These are phyloP conservation scores for Hypotaenidia philippensis DNA, from an alignment of 2,797 vertebrate genomes.

Conservation along the genomic window DNA sequence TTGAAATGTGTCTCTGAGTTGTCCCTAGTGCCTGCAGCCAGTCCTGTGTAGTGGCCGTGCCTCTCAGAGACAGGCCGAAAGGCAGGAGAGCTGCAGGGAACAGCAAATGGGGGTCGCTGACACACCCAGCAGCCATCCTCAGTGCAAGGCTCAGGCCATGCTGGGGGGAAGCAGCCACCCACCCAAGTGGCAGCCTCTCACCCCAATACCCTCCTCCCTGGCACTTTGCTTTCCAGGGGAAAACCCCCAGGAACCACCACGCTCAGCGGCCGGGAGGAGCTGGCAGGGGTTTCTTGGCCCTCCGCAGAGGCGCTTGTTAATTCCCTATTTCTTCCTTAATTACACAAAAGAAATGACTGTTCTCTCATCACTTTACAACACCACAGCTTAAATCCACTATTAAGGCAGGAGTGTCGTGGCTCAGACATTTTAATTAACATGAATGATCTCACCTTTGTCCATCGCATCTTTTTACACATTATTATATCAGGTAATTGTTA, in stretches of 20 bases:
- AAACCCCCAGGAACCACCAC: fast-evolving
- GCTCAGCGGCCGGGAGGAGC: fast-evolving
- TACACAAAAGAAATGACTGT: not conserved
- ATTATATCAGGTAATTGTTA: conserved; percentile 52
- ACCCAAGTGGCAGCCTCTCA: not conserved
- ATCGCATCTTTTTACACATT: conserved; percentile 26
- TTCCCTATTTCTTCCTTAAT: conserved; percentile 4
- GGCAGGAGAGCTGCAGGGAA: not conserved
- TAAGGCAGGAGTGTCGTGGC: conserved; percentile 7
- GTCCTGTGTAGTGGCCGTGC: fast-evolving
- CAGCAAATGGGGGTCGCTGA: fast-evolving
- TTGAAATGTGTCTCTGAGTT: fast-evolving
- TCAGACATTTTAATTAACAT: conserved; percentile 64
- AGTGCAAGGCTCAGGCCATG: fast-evolving
- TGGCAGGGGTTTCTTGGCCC: not conserved
- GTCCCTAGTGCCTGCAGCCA: fast-evolving
- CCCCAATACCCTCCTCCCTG: fast-evolving
- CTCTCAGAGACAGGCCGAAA: fast-evolving
- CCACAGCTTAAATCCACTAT: conserved; percentile 1
- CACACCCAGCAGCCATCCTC: fast-evolving
- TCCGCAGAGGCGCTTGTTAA: not conserved
- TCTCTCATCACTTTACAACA: not conserved
- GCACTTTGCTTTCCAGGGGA: not conserved
- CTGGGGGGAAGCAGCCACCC: fast-evolving
- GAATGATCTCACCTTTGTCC: conserved; percentile 65